Evolutionary conservation across 2,797 vertebrate species (phyloP), one percentile per base, ranked within the genome.

Genomic region (Nannoperca australis): DNA sequence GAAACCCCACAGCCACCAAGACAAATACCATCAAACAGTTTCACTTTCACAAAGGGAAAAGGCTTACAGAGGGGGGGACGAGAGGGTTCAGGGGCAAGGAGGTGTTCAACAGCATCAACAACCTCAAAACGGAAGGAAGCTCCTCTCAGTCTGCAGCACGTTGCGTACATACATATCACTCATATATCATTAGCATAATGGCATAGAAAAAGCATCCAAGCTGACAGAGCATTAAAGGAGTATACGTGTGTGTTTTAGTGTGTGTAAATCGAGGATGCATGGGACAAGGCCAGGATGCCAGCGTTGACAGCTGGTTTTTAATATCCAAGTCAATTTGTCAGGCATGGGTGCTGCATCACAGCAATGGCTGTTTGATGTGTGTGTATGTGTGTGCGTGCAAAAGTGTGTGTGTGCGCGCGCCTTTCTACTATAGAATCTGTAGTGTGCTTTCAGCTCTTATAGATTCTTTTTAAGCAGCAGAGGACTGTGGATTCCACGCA

Each of bases 131-230:
- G 22, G 76, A 80, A 73, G 72, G 73, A 88, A 85, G 73, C 82
- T 86, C 85, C 86, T 91, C 85, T 85, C 92, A 85, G 86, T 91
- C 91, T 84, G 91, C 88, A 90, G 90, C 89, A 85, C 75, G 76
- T 92, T 86, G 91, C 89, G 86, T 93, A 95, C 93, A 90, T 85
- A 95, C 90, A 89, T 83, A 73, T 92, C 91, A 95, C 92, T 94
- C 90, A 54, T 88, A 89, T 91, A 90, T 89, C 73, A 92, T 91
- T 92, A 94, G 93, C 90, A 89, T 93, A 92, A 89, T 87, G 90
- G 92, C 86, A 90, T 92, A 95, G 89, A 93, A 93, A 86, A 92
- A 91, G 93, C 92, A 93, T 93, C 85, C 89, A 92, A 90, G 87
- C 91, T 73, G 89, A 93, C 90, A 88, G 91, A 91, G 90, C 88